These are phyloP conservation scores for Atopsyche davidsoni DNA, from an alignment of 1,140 invertebrate species.

Conservation along the genomic window DNA sequence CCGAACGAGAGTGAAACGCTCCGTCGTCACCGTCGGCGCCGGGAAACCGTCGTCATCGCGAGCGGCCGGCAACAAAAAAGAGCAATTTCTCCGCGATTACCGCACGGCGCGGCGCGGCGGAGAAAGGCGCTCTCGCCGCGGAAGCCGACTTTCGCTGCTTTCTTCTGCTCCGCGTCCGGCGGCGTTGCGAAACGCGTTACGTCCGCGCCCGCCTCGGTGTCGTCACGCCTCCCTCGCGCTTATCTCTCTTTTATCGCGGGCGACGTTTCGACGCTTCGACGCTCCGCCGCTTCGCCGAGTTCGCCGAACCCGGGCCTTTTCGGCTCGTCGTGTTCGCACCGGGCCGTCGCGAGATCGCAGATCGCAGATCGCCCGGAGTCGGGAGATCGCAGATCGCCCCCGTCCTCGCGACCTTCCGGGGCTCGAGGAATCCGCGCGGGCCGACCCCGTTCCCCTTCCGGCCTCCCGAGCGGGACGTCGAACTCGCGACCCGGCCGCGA, in stretches of 20 bases:
- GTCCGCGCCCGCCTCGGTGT: constrained; percentile 1
- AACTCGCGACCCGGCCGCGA: constrained; percentile 9
- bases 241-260: constrained; percentile 14
- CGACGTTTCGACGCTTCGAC: not conserved
- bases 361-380: too few relatives aligned
- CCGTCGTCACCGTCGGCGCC: not conserved
- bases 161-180: constrained; percentile 15
- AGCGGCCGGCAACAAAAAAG: too few relatives aligned
- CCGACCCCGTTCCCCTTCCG: constrained; percentile 8
- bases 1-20: not conserved
- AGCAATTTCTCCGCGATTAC: constrained; percentile 28
- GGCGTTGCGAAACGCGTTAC: constrained; percentile 1
- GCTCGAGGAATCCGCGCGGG: constrained; percentile 5
- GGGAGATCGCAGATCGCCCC: too few relatives aligned
- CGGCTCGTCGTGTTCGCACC: not conserved
- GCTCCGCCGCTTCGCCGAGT: constrained; percentile 1
- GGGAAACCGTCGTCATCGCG: constrained; percentile 1
- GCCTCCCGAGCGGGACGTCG: constrained; percentile 4
- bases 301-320: not conserved
- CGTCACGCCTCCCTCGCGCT: constrained; percentile 16
- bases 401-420: constrained; percentile 13
- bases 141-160: constrained; percentile 29
- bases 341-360: too few relatives aligned
- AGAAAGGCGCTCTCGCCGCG: constrained; percentile 28
- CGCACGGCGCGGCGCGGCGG: constrained; percentile 16